Evolutionary conservation across 2,113 vertebrate species (phyloP), one percentile per base, ranked within the genome.

Genomic region (Phalacrocorax carbo): DNA sequence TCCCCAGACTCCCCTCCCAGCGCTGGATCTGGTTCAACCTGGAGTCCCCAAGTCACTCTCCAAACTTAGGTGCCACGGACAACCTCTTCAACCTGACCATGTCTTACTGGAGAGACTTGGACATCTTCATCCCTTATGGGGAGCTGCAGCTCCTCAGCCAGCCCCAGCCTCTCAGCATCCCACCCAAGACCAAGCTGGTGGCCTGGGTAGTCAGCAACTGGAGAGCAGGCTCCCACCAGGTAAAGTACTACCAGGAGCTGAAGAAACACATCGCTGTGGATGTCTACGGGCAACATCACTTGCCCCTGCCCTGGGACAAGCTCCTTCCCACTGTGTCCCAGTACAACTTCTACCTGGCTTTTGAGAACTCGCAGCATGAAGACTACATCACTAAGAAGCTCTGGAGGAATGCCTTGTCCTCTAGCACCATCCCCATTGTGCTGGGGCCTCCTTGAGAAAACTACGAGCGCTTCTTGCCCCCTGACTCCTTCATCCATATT

Each of bases 321-420:
- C 86, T 92, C 40, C 22, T 52, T 2, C 1, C 77, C 40, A 85
- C 26, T 7, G 6, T 98, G 9, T 93, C 97, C 69, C 98, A 90
- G 12, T 98, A 99, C 76, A 94, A 82, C 15, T 99, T 99, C 94
- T 98, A 99, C 95, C 82, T 99, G 83, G 98, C 98, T 11, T 99
- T 99, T 3, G 98, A 99, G 97, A 99, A 99, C 96, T 98, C 98
- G 0, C 30, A 76, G 73, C 96, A 98, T 3, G 94, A 66, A 5
- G 98, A 98, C 88, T 99, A 98, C 93, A 98, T 98, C 93, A 98
- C 97, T 0, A 98, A 99, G 97, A 99, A 99, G 92, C 93, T 98
- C 20, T 98, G 98, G 98, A 49, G 29, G 51, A 99, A 98, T 0
- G 97, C 98, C 5, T 76, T 98, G 82, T 72, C 76, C 29, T 92